A percentile compares a stretch with the other conserved stretches of the same genome.
Evolutionary conservation across 2,797 vertebrate genomes (phyloP).

Genomic region (Rhinella marina): DNA sequence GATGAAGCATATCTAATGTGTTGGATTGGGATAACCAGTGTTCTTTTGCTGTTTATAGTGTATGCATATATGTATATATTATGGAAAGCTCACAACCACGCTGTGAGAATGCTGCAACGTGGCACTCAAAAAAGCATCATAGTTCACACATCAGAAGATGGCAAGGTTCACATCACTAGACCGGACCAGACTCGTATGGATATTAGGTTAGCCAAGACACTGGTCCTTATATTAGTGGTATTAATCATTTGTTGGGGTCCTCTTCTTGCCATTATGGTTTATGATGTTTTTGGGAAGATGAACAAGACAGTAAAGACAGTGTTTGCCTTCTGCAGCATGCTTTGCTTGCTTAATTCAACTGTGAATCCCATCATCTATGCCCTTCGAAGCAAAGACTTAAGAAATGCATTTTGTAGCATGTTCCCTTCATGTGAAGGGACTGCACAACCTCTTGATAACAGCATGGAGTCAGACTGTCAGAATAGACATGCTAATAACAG

Average conservation of each 20-base stretch:
- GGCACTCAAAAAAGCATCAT: constrained; percentile 97
- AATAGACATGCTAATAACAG: constrained; percentile 88
- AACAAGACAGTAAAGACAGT: constrained; percentile 96
- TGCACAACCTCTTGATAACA: constrained; percentile 93
- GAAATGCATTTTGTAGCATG: constrained; percentile 94
- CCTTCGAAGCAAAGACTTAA: constrained; percentile 96
- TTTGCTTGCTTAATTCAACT: constrained; percentile 97
- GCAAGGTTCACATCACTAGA: constrained; percentile 92
- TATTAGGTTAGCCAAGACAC: constrained; percentile 97
- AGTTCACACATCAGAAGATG: constrained; percentile 91
- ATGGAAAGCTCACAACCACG: constrained; percentile 97
- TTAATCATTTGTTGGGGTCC: constrained; percentile 99
- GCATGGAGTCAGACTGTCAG: constrained; percentile 97
- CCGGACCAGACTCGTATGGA: constrained; percentile 98
- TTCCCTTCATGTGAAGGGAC: constrained; percentile 89
- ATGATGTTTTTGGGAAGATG: constrained; percentile 98
- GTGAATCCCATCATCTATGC: constrained; percentile 99
- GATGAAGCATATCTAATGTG: constrained; percentile 98
- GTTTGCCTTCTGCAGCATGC: constrained; percentile 98
- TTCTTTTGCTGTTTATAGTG: constrained; percentile 95
- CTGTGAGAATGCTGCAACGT: constrained; percentile 95
- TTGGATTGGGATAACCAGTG: constrained; percentile 96
- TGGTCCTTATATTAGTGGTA: constrained; percentile 97
- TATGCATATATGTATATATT: constrained; percentile 99
- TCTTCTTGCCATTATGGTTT: constrained; percentile 96